Evolutionary conservation across 2,888 invertebrate species (phyloP), one percentile per base, ranked within the genome.

Genomic region (Chouioia cunea): DNA sequence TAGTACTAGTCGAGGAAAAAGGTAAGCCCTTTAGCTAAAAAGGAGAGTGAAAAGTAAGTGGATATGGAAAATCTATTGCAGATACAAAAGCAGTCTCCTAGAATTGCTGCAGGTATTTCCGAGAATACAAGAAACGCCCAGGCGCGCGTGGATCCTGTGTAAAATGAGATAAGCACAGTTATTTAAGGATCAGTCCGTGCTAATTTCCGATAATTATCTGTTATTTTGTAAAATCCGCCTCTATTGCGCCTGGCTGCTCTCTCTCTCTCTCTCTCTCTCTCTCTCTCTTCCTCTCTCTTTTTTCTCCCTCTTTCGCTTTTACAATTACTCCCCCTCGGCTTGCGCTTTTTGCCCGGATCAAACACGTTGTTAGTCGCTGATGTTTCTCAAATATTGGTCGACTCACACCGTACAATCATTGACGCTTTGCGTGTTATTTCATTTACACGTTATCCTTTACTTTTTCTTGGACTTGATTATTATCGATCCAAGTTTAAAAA

Each of bases 191-290:
- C 56, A 18, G 43, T 15, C 56, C 56, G 48, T 23, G 67, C 68
- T 62, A 54, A 68, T 68, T 68, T 68, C 62, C 62, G 60, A 68
- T 68, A 68, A 68, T 68, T 62, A 56, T 50, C 48, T 56, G 56
- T 62, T 68, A 68, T 62, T 68, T 68, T 44, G 68, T 62, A 56
- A 68, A 68, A 18, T 48, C 54, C 14, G 20, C 53, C 22, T 18
- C 36, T 57, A 14, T 48, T 36, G 36, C 16, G 22, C 47, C 52
- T 14, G 2, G 20, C 43, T 20, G 10, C 14, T 23, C 46, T 54
- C 46, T 56, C 18, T 12, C 20, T 56, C 18, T 50, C 20, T 22
- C n/a, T n/a, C n/a, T n/a, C 62, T 20, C 20, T 12, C 20, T 6
- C 43, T 12, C 43, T 18, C 14, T 1, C 50, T 27, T 44, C 2